phyloP scores from a whole-genome alignment of 1,140 invertebrate genomes.

The Zaprionus davidi region DNA sequence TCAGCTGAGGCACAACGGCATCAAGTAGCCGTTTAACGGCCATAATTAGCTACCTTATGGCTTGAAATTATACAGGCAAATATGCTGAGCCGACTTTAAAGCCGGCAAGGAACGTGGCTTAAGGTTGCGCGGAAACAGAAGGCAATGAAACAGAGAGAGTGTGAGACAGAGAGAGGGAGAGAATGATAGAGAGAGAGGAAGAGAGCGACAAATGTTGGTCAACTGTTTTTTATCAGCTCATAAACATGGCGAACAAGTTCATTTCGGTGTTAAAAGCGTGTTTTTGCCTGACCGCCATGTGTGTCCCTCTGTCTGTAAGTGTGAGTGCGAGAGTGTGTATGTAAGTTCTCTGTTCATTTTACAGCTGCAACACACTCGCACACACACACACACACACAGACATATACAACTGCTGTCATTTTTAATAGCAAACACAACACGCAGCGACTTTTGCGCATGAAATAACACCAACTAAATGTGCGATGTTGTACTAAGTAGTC shows the following conservation, averaged over 20 bases:
- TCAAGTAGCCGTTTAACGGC: conserved; percentile 24
- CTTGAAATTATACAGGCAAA: not conserved
- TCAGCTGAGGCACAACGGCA: not conserved
- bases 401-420: conserved; percentile 63
- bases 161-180: not conserved
- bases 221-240: conserved; percentile 82
- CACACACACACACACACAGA: conserved; percentile 8
- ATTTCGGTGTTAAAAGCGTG: conserved; percentile 80
- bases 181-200: conserved; percentile 14
- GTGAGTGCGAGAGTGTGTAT: conserved; percentile 29
- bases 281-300: conserved; percentile 52
- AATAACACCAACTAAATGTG: conserved; percentile 72
- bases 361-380: conserved; percentile 55
- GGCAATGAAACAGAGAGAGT: not conserved
- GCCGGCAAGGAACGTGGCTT: conserved; percentile 22
- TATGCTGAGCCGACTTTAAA: conserved; percentile 20
- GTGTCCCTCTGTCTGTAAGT: conserved; percentile 4
- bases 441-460: conserved; percentile 80
- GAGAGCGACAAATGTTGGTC: conserved; percentile 67
- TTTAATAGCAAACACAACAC: conserved; percentile 82
- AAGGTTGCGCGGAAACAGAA: conserved; percentile 35
- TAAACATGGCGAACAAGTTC: conserved; percentile 80
- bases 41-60: conserved; percentile 35
- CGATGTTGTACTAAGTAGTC: conserved; percentile 72
- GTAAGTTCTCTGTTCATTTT: conserved; percentile 46